Percentiles rank a stretch among this genome's conserved stretches.
Evolutionary conservation across 2,797 vertebrate genomes (phyloP).

Genomic region (Odontamblyopus rebecca): DNA sequence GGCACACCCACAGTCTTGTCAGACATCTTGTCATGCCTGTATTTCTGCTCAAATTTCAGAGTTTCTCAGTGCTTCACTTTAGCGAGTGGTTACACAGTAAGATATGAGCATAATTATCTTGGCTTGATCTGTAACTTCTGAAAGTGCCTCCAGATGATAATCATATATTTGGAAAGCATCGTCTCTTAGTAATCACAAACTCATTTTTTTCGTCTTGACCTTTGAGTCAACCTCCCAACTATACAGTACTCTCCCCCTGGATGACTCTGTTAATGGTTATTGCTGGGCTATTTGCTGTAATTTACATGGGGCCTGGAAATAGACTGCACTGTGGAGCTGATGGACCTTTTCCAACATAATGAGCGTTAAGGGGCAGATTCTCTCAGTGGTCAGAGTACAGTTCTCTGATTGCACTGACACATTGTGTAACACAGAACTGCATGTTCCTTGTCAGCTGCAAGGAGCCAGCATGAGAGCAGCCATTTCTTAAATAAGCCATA

Average conservation of each 20-base stretch:
- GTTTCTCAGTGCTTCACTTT: conserved; percentile 19
- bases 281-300: conserved; percentile 48
- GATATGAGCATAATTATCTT: conserved; percentile 5
- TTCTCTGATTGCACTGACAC: conserved; percentile 37
- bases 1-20: conserved; percentile 17
- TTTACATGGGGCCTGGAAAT: conserved; percentile 55
- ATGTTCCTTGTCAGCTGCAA: conserved; percentile 36
- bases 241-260: conserved; percentile 41
- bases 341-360: conserved; percentile 56
- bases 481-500: conserved; percentile 21
- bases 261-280: conserved; percentile 59
- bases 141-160: conserved; percentile 2
- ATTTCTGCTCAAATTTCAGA: conserved; percentile 5
- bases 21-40: conserved; percentile 3
- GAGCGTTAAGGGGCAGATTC: conserved; percentile 51
- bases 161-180: conserved; percentile 1
- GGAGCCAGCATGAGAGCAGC: conserved; percentile 27
- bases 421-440: conserved; percentile 25
- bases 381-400: conserved; percentile 20
- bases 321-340: conserved; percentile 45
- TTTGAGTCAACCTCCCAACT: conserved; percentile 52
- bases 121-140: conserved; percentile 7
- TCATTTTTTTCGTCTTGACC: conserved; percentile 46
- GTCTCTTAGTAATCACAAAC: conserved; percentile 38
- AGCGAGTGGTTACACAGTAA: background rate